Base-by-base conservation (phyloP, 2,888 invertebrate species). In the Erpobdella octoculata region DNA sequence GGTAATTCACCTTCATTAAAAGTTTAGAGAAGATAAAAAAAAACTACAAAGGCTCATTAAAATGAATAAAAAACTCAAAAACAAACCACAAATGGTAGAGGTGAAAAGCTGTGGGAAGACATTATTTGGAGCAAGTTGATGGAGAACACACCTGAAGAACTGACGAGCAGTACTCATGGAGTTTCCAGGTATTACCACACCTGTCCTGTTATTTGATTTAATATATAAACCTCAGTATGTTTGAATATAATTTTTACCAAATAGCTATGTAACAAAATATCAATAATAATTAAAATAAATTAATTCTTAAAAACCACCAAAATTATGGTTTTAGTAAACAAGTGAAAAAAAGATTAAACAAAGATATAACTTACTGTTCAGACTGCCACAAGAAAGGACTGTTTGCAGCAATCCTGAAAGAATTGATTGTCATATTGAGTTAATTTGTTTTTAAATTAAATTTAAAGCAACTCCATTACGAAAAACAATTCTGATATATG, bases 101-200 rank as follows among this genome's bases (percentile, higher is more conserved):
- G 93, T 89, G 83, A 97, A 95, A 81, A 98, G 89, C 85, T 97
- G 96, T 76, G 92, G 87, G 83, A 97, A 97, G 74, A 98, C 91
- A 76, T 95, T 94, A 83, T 97, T 94, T 0, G 95, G 94, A 0
- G 96, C 93, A 71, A 98, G 86, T 84, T 97, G 95, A 81, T 98
- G 97, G 71, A 98, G 86, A 74, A 93, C 91, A 81, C 96, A 97
- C 77, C 98, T 88, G 73, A 98, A 86, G 85, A 97, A 95, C 85
- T 98, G 98, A 82, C 94, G 90, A 31, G 96, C 96, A 36, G 97
- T 94, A 80, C 93, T 93, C 75, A 92, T 89, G 3, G 92, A 92
- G 80, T 94, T 93, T 74, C 96, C 95, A 0, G 97, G 94, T 76
- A 96, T 86, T 75, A 95, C 91, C 53, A 92, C 88, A 74, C 79